Percentiles rank a stretch among this genome's conserved stretches.
These are phyloP conservation scores for Sinocyclocheilus grahami DNA, from an alignment of 2,113 vertebrate genomes.

Conservation along the genomic window DNA sequence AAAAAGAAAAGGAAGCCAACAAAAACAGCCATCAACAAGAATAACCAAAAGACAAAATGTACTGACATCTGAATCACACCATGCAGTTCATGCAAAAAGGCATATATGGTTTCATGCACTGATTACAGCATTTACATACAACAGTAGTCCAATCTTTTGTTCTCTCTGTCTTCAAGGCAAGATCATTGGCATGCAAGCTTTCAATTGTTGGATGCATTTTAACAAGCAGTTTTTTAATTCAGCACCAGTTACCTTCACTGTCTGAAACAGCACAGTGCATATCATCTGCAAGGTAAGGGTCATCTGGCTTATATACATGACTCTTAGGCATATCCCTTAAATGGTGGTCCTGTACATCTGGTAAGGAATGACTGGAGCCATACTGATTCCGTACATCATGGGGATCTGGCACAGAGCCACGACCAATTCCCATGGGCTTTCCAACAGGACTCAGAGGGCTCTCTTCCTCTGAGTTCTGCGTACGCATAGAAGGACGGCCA, in stretches of 20 bases:
- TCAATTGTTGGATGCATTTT: conserved; percentile 49
- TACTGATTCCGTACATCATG: conserved; percentile 91
- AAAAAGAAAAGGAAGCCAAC: conserved; percentile 10
- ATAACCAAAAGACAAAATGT: conserved; percentile 46
- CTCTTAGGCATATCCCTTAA: conserved; percentile 92
- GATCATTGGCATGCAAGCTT: conserved; percentile 71
- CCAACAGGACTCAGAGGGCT: conserved; percentile 92
- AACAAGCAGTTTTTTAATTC: conserved; percentile 69
- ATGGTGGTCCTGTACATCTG: conserved; percentile 97
- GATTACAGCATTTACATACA: conserved; percentile 54
- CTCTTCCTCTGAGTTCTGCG: conserved; percentile 94
- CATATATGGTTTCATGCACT: conserved; percentile 69
- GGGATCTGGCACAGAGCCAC: conserved; percentile 76
- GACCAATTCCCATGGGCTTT: conserved; percentile 83
- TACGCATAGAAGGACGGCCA: conserved; percentile 86
- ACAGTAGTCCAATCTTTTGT: conserved; percentile 52
- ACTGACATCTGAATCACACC: conserved; percentile 59
- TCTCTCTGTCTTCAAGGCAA: conserved; percentile 50
- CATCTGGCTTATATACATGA: conserved; percentile 94
- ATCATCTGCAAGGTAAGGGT: conserved; percentile 95
- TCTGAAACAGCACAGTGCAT: conserved; percentile 98
- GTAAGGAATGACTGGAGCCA: conserved; percentile 97
- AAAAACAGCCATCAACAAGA: neutral
- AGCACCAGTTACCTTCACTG: conserved; percentile 99
- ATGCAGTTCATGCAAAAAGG: conserved; percentile 64